Base-by-base conservation (phyloP, 2,113 vertebrate genomes). In the Podilymbus podiceps region DNA sequence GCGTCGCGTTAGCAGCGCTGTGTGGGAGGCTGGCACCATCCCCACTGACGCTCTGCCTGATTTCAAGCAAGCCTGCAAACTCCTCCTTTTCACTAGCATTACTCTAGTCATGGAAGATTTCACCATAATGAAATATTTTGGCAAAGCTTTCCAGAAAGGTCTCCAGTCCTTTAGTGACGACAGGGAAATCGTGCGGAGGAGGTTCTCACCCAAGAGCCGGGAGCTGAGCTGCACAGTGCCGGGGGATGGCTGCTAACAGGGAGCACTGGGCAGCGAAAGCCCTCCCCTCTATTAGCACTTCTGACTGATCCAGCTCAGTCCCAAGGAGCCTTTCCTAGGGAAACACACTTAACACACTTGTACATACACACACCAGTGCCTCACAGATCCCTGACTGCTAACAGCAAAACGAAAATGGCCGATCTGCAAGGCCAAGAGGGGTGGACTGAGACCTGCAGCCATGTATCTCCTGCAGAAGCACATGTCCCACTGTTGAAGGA, bases 361-460 rank as follows among this genome's bases (percentile, higher is more conserved):
- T 35, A 55, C 53, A 21, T 15, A 31, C 22, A 12, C 31, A 17
- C 38, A 12, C 19, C 1, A 1, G 28, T 0, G 2, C 30, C 84
- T 67, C n/a, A 23, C 1, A 4, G 38, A 22, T 50, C 55, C 42
- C 27, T 24, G 25, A 38, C 56, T 60, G 59, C 28, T 50, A 68
- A 53, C 15, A 35, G 24, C 11, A 73, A 40, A 72, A 73, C 49
- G 63, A 90, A 75, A 9, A 6, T 7, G 33, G 76, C 21, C 49
- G 27, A 9, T 33, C 71, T 28, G 35, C 49, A 56, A 78, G 53
- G 66, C 22, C 38, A 25, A 25, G 5, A 14, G 24, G 24, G 11
- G 28, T 24, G 9, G 38, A 38, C 58, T 20, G 23, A 46, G 71
- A n/a, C 38, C 59, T 64, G 60, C 44, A 49, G 64, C 28, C 50